Evolutionary conservation across 2,113 vertebrate species (phyloP), one percentile per base, ranked within the genome.

Genomic region (Polypterus senegalus): DNA sequence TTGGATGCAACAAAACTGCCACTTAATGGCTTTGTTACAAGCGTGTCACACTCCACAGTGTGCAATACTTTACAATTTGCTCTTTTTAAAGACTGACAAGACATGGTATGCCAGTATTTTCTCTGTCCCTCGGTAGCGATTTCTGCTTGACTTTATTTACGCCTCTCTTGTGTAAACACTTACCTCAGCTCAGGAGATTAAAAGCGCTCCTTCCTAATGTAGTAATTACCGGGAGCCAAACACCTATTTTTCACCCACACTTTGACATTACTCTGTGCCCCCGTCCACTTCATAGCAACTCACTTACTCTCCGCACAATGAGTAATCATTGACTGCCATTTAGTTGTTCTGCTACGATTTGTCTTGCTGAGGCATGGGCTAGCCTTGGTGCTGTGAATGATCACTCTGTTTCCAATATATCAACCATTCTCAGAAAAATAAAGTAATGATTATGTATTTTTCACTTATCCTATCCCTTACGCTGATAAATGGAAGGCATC

Each of bases 251-350:
- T 88, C 80, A 90, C 75, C 77, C 83, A 73, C 75, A 83, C 79
- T 88, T 86, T 86, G 80, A 91, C 85, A 88, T 91, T 89, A 88
- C 91, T 93, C 89, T 84, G 80, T 81, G 89, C 92, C 89, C 87
- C 88, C 81, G 88, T 88, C 88, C 86, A 89, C 90, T 92, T 89
- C 84, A 88, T 87, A 91, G 86, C 87, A 88, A 92, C 88, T 83
- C 87, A 92, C 90, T 91, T 83, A 85, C 89, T 90, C 88, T 89
- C 84, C 83, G 86, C 89, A 91, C 91, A 90, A 90, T 92, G 91
- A 95, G 90, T 93, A 93, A 96, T 97, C 92, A 95, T 91, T 92
- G 91, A 89, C 89, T 96, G 93, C 81, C 83, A 83, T 74, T 54
- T 82, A 83, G 88, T 87, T 79, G 84, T 86, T 91, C 85, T 80